Evolutionary conservation across 2,113 vertebrate genomes (phyloP).

Genomic region (Sebastes fasciatus): DNA sequence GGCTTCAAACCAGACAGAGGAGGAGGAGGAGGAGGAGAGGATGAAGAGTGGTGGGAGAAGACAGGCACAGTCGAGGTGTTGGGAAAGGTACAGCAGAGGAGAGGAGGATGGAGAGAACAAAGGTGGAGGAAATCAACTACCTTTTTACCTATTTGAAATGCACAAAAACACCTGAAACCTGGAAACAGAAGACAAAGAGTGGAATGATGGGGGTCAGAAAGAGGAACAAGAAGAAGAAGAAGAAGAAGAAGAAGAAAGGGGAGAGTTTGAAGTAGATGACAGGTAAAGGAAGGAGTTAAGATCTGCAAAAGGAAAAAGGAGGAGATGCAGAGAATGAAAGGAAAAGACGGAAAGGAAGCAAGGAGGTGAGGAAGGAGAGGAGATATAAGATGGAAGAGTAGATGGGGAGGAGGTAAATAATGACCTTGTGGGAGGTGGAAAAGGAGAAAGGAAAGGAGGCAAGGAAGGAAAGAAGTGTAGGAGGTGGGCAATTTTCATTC

Average conservation of each 20-base stretch:
- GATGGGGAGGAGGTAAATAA: neutral
- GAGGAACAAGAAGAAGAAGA: neutral
- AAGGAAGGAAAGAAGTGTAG: neutral
- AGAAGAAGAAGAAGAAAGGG: neutral
- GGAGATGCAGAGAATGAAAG: neutral
- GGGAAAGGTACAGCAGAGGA: neutral
- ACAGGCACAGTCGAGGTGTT: constrained; percentile 21
- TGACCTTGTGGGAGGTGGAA: neutral
- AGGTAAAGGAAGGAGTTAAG: neutral
- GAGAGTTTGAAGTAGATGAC: no score
- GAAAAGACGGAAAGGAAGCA: neutral
- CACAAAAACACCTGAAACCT: neutral
- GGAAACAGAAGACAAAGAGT: neutral
- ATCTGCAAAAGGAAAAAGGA: no score
- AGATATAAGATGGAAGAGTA: neutral
- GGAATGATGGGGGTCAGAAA: neutral
- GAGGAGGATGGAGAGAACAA: neutral
- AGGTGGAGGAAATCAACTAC: neutral
- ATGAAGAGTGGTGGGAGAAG: constrained; percentile 19
- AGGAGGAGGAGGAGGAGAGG: constrained; percentile 19
- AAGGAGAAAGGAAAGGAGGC: neutral
- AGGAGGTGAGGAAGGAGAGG: neutral
- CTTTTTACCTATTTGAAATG: neutral
- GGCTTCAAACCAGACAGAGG: constrained; percentile 49
- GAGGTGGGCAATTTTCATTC: neutral